Evolutionary conservation across 2,888 invertebrate genomes (phyloP).

Genomic region (Caenorhabditis parvicauda): DNA sequence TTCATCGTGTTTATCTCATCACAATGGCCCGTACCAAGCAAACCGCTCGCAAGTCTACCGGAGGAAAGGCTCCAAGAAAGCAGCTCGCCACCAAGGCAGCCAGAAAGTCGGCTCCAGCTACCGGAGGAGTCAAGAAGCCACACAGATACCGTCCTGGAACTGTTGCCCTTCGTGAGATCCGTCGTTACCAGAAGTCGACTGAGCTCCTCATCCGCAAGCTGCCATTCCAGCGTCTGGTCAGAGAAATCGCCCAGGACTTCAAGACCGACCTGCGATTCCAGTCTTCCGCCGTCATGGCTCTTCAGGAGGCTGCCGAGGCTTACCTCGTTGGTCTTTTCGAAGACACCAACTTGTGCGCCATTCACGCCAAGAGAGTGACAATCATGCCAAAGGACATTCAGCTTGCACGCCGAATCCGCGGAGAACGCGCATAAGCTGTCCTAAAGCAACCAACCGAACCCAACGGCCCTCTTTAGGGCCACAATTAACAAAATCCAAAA

Average conservation of each 20-base stretch:
- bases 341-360: slow-evolving; percentile 95
- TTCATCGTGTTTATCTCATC: too few relatives aligned
- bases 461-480: slow-evolving; percentile 45
- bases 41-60: slow-evolving; percentile 45
- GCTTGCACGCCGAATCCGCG: too few relatives aligned
- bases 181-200: slow-evolving; percentile 91
- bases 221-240: slow-evolving; percentile 77
- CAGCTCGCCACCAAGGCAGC: slow-evolving; percentile 52
- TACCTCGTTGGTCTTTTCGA: slow-evolving; percentile 91
- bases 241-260: slow-evolving; percentile 39
- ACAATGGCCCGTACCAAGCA: slow-evolving; percentile 52
- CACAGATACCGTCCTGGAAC: slow-evolving; percentile 94
- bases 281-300: slow-evolving; percentile 87
- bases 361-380: slow-evolving; percentile 93
- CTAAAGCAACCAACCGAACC: slow-evolving; percentile 17
- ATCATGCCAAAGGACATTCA: slow-evolving; percentile 95
- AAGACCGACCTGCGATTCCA: slow-evolving; percentile 76
- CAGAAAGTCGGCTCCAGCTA: too few relatives aligned
- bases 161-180: slow-evolving; percentile 90
- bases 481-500: too few relatives aligned
- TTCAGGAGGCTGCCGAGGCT: slow-evolving; percentile 79
- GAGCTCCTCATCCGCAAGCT: slow-evolving; percentile 69
- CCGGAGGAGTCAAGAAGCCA: slow-evolving; percentile 91
- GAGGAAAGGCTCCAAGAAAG: slow-evolving; percentile 47
- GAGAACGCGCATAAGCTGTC: too few relatives aligned